Evolutionary conservation across 2,888 invertebrate genomes (phyloP), one percentile per base, ranked within the genome.

Genomic region (Pristionchus fissidentatus): DNA sequence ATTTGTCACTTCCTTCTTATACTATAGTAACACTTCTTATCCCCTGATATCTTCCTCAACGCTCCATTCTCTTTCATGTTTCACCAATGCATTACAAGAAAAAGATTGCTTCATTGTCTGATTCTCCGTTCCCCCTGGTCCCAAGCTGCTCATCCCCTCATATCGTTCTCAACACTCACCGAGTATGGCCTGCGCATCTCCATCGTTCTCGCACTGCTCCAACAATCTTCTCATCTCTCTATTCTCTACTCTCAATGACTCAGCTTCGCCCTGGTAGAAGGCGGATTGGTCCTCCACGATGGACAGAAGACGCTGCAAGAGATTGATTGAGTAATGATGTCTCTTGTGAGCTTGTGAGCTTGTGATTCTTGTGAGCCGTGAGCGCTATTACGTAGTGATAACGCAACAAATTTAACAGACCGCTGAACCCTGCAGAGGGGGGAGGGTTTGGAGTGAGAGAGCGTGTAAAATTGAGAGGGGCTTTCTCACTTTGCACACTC

Each of bases 261-360:
- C 82, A 4, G 66, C 29, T 19, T 82, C 82, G 15, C 52, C 52
- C 15, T 46, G 46, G 38, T 55, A 82, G 52, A 32, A 82, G 10
- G 32, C 46, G 3, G 35, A 46, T 35, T 82, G 82, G 13, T 82
- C 82, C 38, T 82, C 82, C 15, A 82, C 35, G 66, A 82, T 82
- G n/a, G 82, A 5, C 29, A 82, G 66, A 19, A 82, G 82, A 38
- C 82, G 82, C 82, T 82, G 46, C 19, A 73, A 49, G 22, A 35
- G 49, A 49, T 32, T 35, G 35, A 73, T 38, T 73, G n/a, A 19
- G 73, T 13, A 19, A 15, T 73, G n/a, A 73, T 38, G 38, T 62
- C 26, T 62, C n/a, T n/a, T n/a, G n/a, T 19, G 32, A n/a, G n/a
- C n/a, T n/a, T n/a, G n/a, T n/a, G n/a, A n/a, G n/a, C n/a, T 62